Conservation (phyloP, 2,113 vertebrate species). For the Alectura lathami region DNA sequence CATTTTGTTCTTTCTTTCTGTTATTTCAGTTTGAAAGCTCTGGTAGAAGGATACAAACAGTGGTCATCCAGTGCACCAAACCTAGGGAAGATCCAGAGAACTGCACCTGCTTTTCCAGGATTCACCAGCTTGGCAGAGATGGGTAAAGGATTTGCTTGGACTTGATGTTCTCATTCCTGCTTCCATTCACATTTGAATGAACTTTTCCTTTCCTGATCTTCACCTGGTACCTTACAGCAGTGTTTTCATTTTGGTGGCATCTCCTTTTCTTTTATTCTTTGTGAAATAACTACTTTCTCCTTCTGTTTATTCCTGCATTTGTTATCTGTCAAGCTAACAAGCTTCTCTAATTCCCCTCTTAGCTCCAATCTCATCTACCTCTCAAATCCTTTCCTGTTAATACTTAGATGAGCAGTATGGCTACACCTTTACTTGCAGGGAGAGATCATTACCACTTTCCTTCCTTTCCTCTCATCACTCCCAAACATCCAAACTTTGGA, state of each 20-base stretch:
- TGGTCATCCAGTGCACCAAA: constrained; percentile 94
- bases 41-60: constrained; percentile 89
- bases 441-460: not conserved
- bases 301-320: not conserved
- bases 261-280: not conserved
- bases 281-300: not conserved
- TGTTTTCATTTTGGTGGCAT: not conserved
- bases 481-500: not conserved
- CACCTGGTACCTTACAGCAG: not conserved
- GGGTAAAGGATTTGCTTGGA: constrained; percentile 75
- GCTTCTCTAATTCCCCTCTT: not conserved
- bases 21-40: constrained; percentile 81
- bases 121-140: constrained; percentile 93
- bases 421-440: not conserved
- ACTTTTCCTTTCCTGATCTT: not conserved
- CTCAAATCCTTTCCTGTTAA: not conserved
- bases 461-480: not conserved
- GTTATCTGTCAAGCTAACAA: not conserved
- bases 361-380: not conserved
- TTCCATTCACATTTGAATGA: not conserved
- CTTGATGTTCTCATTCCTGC: not conserved
- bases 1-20: not conserved
- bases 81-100: constrained; percentile 89
- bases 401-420: not conserved
- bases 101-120: constrained; percentile 86